phyloP scores from a whole-genome alignment of 2,888 invertebrate species.

The Ypsolopha sequella region DNA sequence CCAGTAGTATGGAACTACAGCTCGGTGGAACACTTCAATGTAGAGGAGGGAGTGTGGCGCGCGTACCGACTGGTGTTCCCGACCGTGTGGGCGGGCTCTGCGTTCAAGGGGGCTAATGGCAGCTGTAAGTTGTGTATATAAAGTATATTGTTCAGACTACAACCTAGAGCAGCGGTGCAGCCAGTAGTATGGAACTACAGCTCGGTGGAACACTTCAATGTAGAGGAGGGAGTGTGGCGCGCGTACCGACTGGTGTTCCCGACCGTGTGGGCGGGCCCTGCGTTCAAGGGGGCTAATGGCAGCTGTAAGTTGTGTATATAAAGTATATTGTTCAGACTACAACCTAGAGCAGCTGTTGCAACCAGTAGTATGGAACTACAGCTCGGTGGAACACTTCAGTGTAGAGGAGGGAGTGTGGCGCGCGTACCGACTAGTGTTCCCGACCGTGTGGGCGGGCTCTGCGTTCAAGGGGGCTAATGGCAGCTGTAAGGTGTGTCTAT shows the following conservation, averaged over 20 bases:
- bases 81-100: constrained; percentile 81
- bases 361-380: no score
- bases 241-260: no score
- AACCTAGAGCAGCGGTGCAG: no score
- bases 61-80: not conserved
- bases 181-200: no score
- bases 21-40: not conserved
- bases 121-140: constrained; percentile 32
- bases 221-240: no score
- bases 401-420: no score
- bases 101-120: constrained; percentile 90
- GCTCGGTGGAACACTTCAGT: constrained; percentile 9
- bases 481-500: constrained; percentile 67
- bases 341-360: no score
- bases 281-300: not conserved
- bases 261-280: no score
- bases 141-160: no score
- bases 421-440: no score
- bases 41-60: not conserved
- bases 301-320: constrained; percentile 72
- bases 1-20: no score
- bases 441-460: constrained; percentile 78
- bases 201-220: no score
- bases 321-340: not conserved
- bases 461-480: constrained; percentile 92